These are phyloP conservation scores for Tridacna gigas DNA, from an alignment of 2,888 invertebrate species.

Conservation along the genomic window DNA sequence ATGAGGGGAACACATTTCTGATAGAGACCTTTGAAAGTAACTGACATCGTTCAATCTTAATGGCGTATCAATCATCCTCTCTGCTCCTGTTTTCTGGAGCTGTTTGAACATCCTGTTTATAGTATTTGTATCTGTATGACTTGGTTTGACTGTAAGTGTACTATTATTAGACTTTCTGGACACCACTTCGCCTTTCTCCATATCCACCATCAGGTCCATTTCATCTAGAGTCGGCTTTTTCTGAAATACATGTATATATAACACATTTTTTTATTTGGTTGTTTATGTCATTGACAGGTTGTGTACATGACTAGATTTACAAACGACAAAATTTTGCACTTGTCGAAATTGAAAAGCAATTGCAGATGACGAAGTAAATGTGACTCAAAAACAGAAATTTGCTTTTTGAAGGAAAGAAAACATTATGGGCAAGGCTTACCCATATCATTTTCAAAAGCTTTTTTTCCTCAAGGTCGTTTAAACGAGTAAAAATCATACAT, in stretches of 20 bases:
- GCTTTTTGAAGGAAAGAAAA: too few relatives aligned
- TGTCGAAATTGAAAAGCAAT: too few relatives aligned
- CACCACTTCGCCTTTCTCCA: constrained; percentile 65
- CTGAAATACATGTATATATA: constrained; percentile 45
- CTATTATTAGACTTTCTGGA: constrained; percentile 16
- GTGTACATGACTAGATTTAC: too few relatives aligned
- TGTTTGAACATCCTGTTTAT: background rate
- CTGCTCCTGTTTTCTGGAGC: constrained; percentile 4
- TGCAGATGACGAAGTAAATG: too few relatives aligned
- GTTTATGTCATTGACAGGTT: too few relatives aligned
- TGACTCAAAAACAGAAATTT: too few relatives aligned
- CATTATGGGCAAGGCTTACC: too few relatives aligned
- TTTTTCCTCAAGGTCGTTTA: too few relatives aligned
- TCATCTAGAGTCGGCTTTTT: constrained; percentile 63
- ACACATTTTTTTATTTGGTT: too few relatives aligned
- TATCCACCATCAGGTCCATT: constrained; percentile 64
- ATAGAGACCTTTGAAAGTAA: constrained; percentile 10
- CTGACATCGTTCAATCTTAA: background rate
- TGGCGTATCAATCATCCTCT: background rate
- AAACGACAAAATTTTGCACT: too few relatives aligned
- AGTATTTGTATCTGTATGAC: background rate
- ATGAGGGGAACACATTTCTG: constrained; percentile 22
- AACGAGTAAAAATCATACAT: too few relatives aligned
- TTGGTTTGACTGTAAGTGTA: constrained; percentile 1
- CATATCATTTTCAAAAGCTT: too few relatives aligned